These are phyloP conservation scores for Chrysocyon brachyurus DNA, from an alignment of 2,797 vertebrate genomes.

Conservation along the genomic window DNA sequence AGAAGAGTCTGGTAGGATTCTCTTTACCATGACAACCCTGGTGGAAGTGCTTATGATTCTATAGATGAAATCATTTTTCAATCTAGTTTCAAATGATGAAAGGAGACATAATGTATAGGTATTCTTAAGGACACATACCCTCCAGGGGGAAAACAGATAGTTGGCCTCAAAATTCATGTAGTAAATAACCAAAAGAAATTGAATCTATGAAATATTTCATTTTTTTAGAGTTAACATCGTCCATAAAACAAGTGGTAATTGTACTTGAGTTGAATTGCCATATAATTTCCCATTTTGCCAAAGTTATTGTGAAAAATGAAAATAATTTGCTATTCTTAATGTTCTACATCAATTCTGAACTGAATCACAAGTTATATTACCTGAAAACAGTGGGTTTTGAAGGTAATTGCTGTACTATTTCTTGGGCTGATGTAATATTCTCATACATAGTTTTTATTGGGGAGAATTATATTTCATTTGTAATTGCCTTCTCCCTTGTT, in stretches of 20 bases:
- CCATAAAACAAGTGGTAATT: conserved; percentile 64
- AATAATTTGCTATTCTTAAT: conserved; percentile 63
- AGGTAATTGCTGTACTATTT: conserved; percentile 56
- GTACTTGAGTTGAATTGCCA: conserved; percentile 53
- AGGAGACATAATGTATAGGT: not conserved
- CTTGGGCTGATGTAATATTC: conserved; percentile 43
- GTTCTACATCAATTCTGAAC: conserved; percentile 56
- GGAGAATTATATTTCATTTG: conserved; percentile 5
- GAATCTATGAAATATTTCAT: conserved; percentile 61
- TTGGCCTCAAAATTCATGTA: conserved; percentile 18
- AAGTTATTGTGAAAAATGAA: conserved; percentile 66
- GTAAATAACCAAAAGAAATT: conserved; percentile 58
- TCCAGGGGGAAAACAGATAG: not conserved
- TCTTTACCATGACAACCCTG: not conserved
- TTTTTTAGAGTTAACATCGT: conserved; percentile 60
- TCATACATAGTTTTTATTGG: conserved; percentile 11
- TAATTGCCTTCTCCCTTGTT: conserved; percentile 5
- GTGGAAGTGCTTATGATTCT: not conserved
- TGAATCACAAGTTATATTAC: conserved; percentile 44
- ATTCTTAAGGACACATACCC: not conserved
- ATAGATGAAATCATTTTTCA: conserved; percentile 27
- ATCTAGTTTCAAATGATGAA: not conserved
- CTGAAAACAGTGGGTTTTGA: conserved; percentile 53
- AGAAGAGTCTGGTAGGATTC: not conserved
- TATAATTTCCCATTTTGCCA: conserved; percentile 65